These are phyloP conservation scores for Patella ulyssiponensis DNA, from an alignment of 2,888 invertebrate genomes.

Conservation along the genomic window DNA sequence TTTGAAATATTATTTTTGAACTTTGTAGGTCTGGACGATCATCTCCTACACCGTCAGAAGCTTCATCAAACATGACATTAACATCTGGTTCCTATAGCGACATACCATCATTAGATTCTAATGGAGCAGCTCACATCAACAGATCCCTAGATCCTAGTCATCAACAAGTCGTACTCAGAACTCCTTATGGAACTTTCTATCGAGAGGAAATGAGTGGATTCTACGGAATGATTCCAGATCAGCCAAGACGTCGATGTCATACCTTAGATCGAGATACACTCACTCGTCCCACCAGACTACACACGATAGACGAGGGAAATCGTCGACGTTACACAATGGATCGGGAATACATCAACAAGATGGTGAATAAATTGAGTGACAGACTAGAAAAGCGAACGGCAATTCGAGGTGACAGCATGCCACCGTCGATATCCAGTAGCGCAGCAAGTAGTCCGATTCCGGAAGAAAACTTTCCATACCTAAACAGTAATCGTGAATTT, in stretches of 20 bases:
- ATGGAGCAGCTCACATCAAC: constrained; percentile 30
- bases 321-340: constrained; percentile 60
- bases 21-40: constrained; percentile 55
- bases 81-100: constrained; percentile 47
- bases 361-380: constrained; percentile 58
- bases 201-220: constrained; percentile 59
- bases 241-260: constrained; percentile 60
- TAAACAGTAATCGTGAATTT: constrained; percentile 52
- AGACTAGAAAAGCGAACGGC: constrained; percentile 53
- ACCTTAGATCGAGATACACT: constrained; percentile 62
- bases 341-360: constrained; percentile 61
- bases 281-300: constrained; percentile 54
- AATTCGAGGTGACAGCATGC: constrained; percentile 56
- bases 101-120: constrained; percentile 41
- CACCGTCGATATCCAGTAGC: constrained; percentile 59
- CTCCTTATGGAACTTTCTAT: constrained; percentile 64
- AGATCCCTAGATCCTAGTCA: constrained; percentile 24
- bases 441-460: constrained; percentile 62
- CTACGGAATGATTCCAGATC: constrained; percentile 57
- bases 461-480: constrained; percentile 51
- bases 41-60: constrained; percentile 51
- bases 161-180: constrained; percentile 61
- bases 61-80: constrained; percentile 46
- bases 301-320: constrained; percentile 62
- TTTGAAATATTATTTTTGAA: neutral